Evolutionary conservation across 2,888 invertebrate species (phyloP).

Genomic region (Argyresthia goedartella): DNA sequence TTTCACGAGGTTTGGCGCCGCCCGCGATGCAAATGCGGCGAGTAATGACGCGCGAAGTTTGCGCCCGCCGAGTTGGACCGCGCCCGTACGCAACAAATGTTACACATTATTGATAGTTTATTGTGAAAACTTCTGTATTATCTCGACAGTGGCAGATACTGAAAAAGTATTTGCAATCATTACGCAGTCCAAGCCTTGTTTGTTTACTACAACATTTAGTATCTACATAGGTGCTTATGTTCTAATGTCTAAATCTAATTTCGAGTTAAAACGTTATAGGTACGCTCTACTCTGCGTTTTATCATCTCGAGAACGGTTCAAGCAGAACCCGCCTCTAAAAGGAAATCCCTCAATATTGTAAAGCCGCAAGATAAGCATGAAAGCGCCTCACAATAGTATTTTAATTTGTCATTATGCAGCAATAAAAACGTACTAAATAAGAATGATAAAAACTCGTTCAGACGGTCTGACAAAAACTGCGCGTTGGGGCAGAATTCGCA

Average conservation of each 20-base stretch:
- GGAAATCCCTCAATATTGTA: slow-evolving; percentile 35
- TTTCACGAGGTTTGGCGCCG: slow-evolving; percentile 67
- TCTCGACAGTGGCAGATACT: not conserved
- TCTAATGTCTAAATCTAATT: too few relatives aligned
- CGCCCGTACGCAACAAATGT: slow-evolving; percentile 16
- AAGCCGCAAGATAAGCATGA: slow-evolving; percentile 51
- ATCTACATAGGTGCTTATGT: too few relatives aligned
- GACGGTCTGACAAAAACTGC: slow-evolving; percentile 56
- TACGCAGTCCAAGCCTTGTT: too few relatives aligned
- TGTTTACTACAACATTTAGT: too few relatives aligned
- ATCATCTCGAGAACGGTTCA: slow-evolving; percentile 12
- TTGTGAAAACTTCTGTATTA: slow-evolving; percentile 10
- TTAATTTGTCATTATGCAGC: slow-evolving; percentile 68
- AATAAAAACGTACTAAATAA: slow-evolving; percentile 69
- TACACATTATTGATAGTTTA: slow-evolving; percentile 24
- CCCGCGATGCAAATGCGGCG: slow-evolving; percentile 55
- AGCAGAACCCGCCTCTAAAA: not conserved
- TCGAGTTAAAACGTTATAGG: too few relatives aligned
- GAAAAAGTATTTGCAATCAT: too few relatives aligned
- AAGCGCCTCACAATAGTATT: slow-evolving; percentile 63
- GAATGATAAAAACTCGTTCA: slow-evolving; percentile 62
- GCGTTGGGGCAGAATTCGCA: slow-evolving; percentile 65
- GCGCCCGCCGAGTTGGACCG: slow-evolving; percentile 15
- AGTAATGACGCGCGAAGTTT: slow-evolving; percentile 58
- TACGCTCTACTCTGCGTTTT: too few relatives aligned